phyloP scores from a whole-genome alignment of 2,888 invertebrate genomes.

The Strigamia crassipes region DNA sequence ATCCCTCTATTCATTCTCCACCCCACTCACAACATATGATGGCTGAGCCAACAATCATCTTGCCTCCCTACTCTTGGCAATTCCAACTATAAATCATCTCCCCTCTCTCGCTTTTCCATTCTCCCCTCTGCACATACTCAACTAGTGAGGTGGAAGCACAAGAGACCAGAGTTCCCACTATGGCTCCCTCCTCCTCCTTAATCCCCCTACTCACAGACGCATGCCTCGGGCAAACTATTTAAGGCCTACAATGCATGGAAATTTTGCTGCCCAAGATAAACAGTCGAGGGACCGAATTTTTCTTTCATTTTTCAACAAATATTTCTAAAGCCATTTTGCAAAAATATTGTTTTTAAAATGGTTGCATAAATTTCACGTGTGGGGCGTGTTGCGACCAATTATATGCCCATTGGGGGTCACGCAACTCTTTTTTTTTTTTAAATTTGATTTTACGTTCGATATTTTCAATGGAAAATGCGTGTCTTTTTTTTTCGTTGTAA shows the following conservation, averaged over 20 bases:
- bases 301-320: neutral
- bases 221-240: constrained; percentile 32
- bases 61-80: constrained; percentile 13
- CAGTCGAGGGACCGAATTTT: neutral
- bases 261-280: constrained; percentile 11
- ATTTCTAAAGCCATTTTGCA: neutral
- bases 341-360: neutral
- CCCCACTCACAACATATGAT: constrained; percentile 35
- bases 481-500: neutral
- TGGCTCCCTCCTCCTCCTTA: constrained; percentile 17
- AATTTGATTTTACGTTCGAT: neutral
- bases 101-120: neutral
- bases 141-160: constrained; percentile 39
- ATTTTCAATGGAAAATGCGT: neutral
- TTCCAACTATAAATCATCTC: constrained; percentile 35
- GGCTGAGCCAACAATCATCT: constrained; percentile 40
- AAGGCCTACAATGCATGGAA: neutral
- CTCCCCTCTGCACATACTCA: constrained; percentile 35
- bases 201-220: constrained; percentile 39
- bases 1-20: constrained; percentile 27
- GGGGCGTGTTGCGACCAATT: neutral
- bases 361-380: neutral
- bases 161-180: constrained; percentile 38
- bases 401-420: neutral
- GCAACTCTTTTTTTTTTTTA: neutral